Evolutionary conservation across 92 coral and sea anemone species (phyloP).

Genomic region (Heteractis magnifica): DNA sequence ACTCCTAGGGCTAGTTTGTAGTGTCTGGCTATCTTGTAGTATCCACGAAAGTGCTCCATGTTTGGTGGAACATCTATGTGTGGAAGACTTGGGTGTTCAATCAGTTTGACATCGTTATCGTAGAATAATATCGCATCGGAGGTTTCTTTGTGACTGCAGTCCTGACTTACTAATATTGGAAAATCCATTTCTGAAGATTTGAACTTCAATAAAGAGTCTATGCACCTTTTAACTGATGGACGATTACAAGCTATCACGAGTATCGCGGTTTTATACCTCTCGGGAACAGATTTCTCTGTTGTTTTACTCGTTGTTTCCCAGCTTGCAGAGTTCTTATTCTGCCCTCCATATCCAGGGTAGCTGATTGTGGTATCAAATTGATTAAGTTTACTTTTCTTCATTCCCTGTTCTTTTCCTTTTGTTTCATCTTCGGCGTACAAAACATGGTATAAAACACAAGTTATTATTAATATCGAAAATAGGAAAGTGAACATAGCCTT

Average conservation of each 20-base stretch:
- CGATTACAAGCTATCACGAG: conserved; percentile 91
- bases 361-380: background rate
- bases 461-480: background rate
- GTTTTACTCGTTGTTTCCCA: background rate
- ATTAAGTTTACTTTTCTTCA: no score
- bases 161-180: conserved; percentile 92
- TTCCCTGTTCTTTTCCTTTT: no score
- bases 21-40: conserved; percentile 87
- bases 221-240: conserved; percentile 72
- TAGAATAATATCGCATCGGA: conserved; percentile 55
- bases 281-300: background rate
- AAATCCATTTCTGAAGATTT: conserved; percentile 59
- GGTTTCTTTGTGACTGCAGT: conserved; percentile 78
- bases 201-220: conserved; percentile 68
- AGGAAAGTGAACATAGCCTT: conserved; percentile 12
- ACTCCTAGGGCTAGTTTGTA: conserved; percentile 91
- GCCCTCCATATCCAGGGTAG: background rate
- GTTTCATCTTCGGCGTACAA: background rate
- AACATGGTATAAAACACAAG: conserved; percentile 1
- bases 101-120: conserved; percentile 49
- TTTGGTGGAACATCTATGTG: conserved; percentile 58
- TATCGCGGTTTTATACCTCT: conserved; percentile 43
- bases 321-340: background rate
- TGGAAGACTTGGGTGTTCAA: conserved; percentile 79
- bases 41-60: conserved; percentile 55